These are phyloP conservation scores for Macropis europaea DNA, from an alignment of 2,888 invertebrate genomes.

Conservation along the genomic window DNA sequence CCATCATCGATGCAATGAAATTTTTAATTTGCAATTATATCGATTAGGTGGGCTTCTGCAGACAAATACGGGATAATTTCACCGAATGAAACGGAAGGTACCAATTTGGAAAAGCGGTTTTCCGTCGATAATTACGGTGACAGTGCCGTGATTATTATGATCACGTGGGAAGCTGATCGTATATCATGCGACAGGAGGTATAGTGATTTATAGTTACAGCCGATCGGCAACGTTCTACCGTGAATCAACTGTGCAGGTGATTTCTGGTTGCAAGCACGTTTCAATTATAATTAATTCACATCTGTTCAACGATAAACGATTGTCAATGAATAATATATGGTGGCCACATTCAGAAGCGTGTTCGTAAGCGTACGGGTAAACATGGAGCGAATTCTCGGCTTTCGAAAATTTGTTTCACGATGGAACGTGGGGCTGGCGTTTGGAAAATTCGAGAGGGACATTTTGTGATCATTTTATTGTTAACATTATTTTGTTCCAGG, in stretches of 20 bases:
- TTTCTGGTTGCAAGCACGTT: constrained; percentile 42
- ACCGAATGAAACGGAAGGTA: no score
- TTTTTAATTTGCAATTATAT: no score
- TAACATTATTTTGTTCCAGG: no score
- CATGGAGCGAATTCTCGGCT: constrained; percentile 13
- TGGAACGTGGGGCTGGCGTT: no score
- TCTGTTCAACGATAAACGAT: neutral
- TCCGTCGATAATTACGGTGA: neutral
- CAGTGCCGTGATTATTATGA: neutral
- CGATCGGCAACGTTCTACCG: no score
- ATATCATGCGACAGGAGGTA: constrained; percentile 10
- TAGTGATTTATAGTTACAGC: neutral
- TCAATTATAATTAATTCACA: neutral
- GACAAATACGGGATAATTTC: no score
- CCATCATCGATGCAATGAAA: no score
- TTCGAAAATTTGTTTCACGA: neutral
- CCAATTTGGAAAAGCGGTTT: neutral
- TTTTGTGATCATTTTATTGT: no score
- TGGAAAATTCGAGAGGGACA: no score
- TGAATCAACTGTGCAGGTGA: constrained; percentile 2
- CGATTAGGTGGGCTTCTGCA: no score
- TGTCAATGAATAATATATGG: neutral
- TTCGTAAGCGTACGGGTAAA: neutral
- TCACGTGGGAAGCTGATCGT: neutral
- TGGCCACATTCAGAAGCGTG: neutral